phyloP scores from a whole-genome alignment of 2,888 invertebrate genomes.

The Trichacis sp. region DNA sequence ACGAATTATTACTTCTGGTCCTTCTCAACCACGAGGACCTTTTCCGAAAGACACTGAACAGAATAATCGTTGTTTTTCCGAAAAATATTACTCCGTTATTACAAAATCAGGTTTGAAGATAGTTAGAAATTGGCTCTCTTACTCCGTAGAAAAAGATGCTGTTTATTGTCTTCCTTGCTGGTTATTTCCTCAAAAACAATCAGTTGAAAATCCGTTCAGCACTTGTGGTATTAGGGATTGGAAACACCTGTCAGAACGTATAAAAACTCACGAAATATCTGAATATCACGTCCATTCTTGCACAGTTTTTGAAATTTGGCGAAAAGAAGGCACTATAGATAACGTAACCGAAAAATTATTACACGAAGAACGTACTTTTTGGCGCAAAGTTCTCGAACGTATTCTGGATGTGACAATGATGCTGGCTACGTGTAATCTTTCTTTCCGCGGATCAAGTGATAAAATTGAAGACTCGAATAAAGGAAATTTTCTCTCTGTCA shows the following conservation, averaged over 20 bases:
- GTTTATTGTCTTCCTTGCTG: conserved; percentile 32
- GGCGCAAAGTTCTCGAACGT: conserved; percentile 28
- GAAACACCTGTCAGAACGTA: too few species aligned
- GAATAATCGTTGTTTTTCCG: too few species aligned
- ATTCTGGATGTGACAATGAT: conserved; percentile 30
- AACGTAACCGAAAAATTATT: conserved; percentile 18
- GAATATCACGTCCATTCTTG: conserved; percentile 7
- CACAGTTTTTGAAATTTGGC: neutral
- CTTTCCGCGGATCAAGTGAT: conserved; percentile 4
- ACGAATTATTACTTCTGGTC: too few species aligned
- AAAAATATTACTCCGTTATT: too few species aligned
- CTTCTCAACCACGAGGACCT: too few species aligned
- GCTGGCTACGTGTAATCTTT: conserved; percentile 26
- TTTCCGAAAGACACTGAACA: too few species aligned
- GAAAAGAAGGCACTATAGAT: conserved; percentile 21
- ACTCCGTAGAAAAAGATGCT: conserved; percentile 14
- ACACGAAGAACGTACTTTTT: conserved; percentile 24
- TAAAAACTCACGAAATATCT: conserved; percentile 17
- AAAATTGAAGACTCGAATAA: conserved; percentile 6
- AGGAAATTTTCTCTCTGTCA: conserved; percentile 37
- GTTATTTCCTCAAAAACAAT: conserved; percentile 20
- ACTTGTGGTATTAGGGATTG: neutral
- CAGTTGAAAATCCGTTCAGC: neutral
- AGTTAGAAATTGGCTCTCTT: conserved; percentile 10
- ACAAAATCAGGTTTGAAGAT: conserved; percentile 12